These are phyloP conservation scores for Holothuria scabra DNA, from an alignment of 53 echinoderm and acorn worm species.

Conservation along the genomic window DNA sequence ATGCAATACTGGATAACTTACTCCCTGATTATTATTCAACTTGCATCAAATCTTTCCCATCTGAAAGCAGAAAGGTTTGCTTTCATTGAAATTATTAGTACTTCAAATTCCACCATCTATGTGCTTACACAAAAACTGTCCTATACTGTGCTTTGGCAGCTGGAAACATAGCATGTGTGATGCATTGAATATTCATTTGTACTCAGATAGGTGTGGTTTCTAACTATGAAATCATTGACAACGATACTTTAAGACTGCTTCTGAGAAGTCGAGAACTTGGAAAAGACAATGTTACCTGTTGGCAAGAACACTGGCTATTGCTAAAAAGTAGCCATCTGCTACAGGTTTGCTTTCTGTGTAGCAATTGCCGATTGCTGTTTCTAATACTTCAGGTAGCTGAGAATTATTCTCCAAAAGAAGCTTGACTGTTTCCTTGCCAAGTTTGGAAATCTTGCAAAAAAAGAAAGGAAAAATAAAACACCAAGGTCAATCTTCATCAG, in stretches of 20 bases:
- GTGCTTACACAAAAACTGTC: too few relatives aligned
- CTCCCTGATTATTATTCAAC: too few relatives aligned
- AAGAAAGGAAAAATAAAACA: neutral
- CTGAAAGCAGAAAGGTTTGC: too few relatives aligned
- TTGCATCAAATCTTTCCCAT: too few relatives aligned
- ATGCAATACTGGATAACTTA: too few relatives aligned
- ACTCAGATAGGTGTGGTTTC: too few relatives aligned
- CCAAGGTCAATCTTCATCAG: neutral
- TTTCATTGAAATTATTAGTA: too few relatives aligned
- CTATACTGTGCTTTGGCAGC: too few relatives aligned
- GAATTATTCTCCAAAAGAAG: slow-evolving; percentile 87
- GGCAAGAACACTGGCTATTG: slow-evolving; percentile 86
- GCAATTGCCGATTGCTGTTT: slow-evolving; percentile 86
- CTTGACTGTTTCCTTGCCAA: slow-evolving; percentile 89
- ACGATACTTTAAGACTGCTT: neutral
- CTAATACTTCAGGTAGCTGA: slow-evolving; percentile 76
- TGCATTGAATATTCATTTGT: too few relatives aligned
- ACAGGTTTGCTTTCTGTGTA: slow-evolving; percentile 91
- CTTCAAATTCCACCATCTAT: too few relatives aligned
- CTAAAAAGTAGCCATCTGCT: slow-evolving; percentile 94
- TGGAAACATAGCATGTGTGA: too few relatives aligned
- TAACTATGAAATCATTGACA: too few relatives aligned
- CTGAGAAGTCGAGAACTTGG: neutral
- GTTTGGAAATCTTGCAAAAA: slow-evolving; percentile 72
- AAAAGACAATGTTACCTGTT: neutral